Evolutionary conservation across 2,797 vertebrate genomes (phyloP), one percentile per base, ranked within the genome.

Genomic region (Discoglossus pictus): DNA sequence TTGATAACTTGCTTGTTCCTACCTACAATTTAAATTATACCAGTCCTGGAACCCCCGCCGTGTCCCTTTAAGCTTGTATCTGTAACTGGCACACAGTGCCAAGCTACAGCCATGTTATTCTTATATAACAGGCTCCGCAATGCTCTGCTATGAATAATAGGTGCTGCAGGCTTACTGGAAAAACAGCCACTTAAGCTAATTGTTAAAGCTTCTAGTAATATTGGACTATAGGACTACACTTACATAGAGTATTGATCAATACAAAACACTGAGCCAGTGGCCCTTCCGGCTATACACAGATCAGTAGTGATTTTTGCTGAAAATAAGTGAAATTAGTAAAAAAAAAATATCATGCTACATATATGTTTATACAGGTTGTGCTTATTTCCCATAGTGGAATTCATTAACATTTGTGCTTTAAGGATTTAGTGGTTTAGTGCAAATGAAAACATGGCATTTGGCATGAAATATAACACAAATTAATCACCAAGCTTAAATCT

Each of bases 371-470:
- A n/a, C n/a, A n/a, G n/a, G n/a, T n/a, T n/a, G 24, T 16, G 51
- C 62, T 46, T 25, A 25, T 8, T 44, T 38, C n/a, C n/a, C n/a
- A n/a, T n/a, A n/a, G 12, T 17, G 23, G 35, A 21, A 17, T 18
- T 34, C n/a, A 9, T 25, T 18, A 36, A 42, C 42, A 58, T n/a
- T 4, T 21, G 47, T 8, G 38, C 18, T 65, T 64, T 71, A 71
- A 58, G 61, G 68, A 59, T 59, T 25, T 21, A 35, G 42, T n/a
- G 60, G 60, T 64, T 63, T 36, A 59, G 59, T 70, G 67, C 51
- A 65, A 58, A 64, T 35, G 20, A 46, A 59, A 50, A 64, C 16
- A 52, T 59, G 25, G 18, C 52, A 58, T 55, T 55, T 51, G 27
- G 48, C 58, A 12, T 46, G n/a, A 40, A 23, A n/a, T 27, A 27